Evolutionary conservation across 2,797 vertebrate species (phyloP), one percentile per base, ranked within the genome.

Genomic region (Carapus acus): DNA sequence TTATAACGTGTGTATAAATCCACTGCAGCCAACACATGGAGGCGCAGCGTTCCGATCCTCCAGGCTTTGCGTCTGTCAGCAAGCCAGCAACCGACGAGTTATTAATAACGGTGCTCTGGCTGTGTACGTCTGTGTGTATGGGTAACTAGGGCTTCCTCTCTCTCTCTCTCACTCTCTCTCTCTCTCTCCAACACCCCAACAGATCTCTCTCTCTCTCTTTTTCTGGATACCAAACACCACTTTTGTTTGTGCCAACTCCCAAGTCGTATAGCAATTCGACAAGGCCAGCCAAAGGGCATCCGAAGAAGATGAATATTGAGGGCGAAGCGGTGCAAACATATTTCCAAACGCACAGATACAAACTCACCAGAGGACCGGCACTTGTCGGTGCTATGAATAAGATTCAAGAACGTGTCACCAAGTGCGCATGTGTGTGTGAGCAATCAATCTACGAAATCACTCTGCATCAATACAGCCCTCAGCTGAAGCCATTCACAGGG

Each of bases 31-130:
- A 19, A 57, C 29, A 45, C 4, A 43, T 49, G 21, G 12, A 39
- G 27, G 19, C 33, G 56, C 51, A 42, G 29, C 49, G 49, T 42
- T 58, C 50, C 37, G 65, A 73, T 71, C 72, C 29, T 46, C 54
- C 39, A 47, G 64, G 64, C 47, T 79, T 75, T 38, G 49, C 42
- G 60, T 65, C 73, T 82, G 81, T 84, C 81, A 77, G 54, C 76
- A 77, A 43, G 67, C 74, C 78, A 78, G 78, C 83, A 87, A 74
- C 80, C 73, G 79, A 76, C 77, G 43, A 67, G 80, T 81, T 90
- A 89, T 90, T 85, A 86, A 87, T 90, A 89, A 73, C 78, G 14
- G 22, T 20, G 58, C 61, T 78, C 66, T 71, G 68, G 62, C 52
- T 60, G 46, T 74, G 63, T 63, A 23, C 42, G 43, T 62, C 58